Evolutionary conservation across 2,888 invertebrate genomes (phyloP), one percentile per base, ranked within the genome.

Genomic region (Hirtodrosophila confusa): DNA sequence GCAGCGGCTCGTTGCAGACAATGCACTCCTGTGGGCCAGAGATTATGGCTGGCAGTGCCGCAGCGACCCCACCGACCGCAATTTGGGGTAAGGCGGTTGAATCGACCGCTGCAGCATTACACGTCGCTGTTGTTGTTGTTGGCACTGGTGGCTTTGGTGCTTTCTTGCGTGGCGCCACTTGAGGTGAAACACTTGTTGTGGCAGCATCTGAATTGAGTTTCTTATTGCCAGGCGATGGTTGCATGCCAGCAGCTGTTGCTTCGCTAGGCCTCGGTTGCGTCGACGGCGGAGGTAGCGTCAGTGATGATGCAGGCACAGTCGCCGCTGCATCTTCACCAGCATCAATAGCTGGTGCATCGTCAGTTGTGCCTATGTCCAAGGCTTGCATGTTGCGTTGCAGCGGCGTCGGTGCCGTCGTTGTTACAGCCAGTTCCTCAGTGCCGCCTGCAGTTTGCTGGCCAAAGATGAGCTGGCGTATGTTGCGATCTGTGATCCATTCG

Each of bases 1-100:
- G 93, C 3, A 94, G 93, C 44, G 93, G 90, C 87, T 96, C 96
- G 39, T 94, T 94, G 89, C 96, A 96, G 4, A 96, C 94, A 50
- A 94, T 92, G 90, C 96, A 96, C 88, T 95, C 94, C 27, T 78
- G 85, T 17, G 88, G 89, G 8, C 86, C 84, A 8, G 65, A 33
- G 23, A 71, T 58, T n/a, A 58, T 45, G 24, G n/a, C 51, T n/a
- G 82, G 66, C 44, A 76, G 36, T 31, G 49, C 67, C 5, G 60
- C 43, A 4, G 66, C 53, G 10, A 62, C 43, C 4, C 50, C 36
- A 31, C 48, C 57, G 37, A 48, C 48, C 8, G 44, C 37, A 9
- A 44, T 50, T 24, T 43, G 36, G 0, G 35, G 53, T 55, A 7
- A 37, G n/a, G 41, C 36, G 53, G 39, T 56, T 9, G 56, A 10